These are phyloP conservation scores for Conistra vaccinii DNA, from an alignment of 2,888 invertebrate genomes.

Conservation along the genomic window DNA sequence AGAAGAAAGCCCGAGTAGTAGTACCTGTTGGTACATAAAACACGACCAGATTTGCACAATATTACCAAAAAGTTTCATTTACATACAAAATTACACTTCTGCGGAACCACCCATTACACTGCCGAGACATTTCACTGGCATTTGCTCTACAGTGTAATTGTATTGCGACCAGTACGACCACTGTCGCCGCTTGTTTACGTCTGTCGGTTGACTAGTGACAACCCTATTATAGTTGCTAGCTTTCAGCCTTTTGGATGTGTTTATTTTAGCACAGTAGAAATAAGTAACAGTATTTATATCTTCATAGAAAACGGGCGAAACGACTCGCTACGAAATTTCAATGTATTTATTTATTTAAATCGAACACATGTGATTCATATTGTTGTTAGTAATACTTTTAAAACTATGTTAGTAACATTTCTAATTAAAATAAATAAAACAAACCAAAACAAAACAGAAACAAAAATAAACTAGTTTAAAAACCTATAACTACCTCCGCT, in stretches of 20 bases:
- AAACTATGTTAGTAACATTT: too few species aligned
- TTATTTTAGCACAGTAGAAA: conserved; percentile 23
- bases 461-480: too few species aligned
- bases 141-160: conserved; percentile 40
- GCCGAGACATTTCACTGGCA: conserved; percentile 37
- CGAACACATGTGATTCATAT: too few species aligned
- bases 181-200: conserved; percentile 36
- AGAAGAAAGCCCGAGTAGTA: background rate
- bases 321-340: too few species aligned
- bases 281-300: too few species aligned
- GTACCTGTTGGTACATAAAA: background rate
- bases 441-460: too few species aligned
- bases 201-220: conserved; percentile 34
- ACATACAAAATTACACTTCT: conserved; percentile 43
- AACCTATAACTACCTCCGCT: too few species aligned
- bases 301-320: too few species aligned
- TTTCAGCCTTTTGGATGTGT: conserved; percentile 42
- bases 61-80: conserved; percentile 43
- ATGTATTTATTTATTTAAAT: too few species aligned
- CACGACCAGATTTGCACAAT: conserved; percentile 32
- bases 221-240: conserved; percentile 34
- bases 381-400: too few species aligned
- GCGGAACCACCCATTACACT: conserved; percentile 25
- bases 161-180: conserved; percentile 45
- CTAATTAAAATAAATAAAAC: too few species aligned